These are phyloP conservation scores for Mastigias papua DNA, from an alignment of 30 jellyfish, hydroid and myxozoan species.

Conservation along the genomic window DNA sequence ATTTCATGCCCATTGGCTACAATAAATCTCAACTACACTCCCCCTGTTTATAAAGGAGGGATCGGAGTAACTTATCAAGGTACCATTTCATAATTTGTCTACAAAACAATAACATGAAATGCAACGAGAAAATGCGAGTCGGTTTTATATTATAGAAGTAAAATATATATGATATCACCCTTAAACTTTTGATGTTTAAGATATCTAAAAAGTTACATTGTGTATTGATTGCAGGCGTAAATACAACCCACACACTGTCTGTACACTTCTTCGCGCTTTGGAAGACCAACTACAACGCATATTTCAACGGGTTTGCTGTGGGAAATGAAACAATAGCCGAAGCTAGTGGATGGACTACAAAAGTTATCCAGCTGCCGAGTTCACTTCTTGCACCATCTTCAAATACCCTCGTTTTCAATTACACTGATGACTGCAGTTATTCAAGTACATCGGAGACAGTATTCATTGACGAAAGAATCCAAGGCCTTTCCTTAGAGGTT, in stretches of 20 bases:
- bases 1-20: conserved; percentile 46
- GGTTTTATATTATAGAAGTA: too few species aligned
- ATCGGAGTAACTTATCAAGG: conserved; percentile 36
- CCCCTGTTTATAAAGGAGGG: conserved; percentile 47
- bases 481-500: conserved; percentile 25
- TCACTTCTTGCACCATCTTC: conserved; percentile 17
- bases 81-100: too few species aligned
- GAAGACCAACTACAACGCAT: conserved; percentile 26
- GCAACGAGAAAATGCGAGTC: too few species aligned
- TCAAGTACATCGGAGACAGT: conserved; percentile 12
- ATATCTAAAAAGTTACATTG: neutral
- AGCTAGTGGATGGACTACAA: conserved; percentile 8
- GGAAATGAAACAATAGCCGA: conserved; percentile 26
- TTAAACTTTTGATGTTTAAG: too few species aligned
- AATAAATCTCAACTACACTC: conserved; percentile 16
- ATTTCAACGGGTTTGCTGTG: neutral
- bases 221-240: neutral
- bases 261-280: conserved; percentile 35
- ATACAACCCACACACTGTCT: neutral
- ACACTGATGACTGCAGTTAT: conserved; percentile 46
- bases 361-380: neutral
- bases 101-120: too few species aligned
- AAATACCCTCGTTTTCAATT: conserved; percentile 46
- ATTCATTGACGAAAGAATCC: conserved; percentile 42
- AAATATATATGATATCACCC: too few species aligned